Conservation (phyloP, 2,797 vertebrate genomes). For the Dendrocincla fuliginosa region DNA sequence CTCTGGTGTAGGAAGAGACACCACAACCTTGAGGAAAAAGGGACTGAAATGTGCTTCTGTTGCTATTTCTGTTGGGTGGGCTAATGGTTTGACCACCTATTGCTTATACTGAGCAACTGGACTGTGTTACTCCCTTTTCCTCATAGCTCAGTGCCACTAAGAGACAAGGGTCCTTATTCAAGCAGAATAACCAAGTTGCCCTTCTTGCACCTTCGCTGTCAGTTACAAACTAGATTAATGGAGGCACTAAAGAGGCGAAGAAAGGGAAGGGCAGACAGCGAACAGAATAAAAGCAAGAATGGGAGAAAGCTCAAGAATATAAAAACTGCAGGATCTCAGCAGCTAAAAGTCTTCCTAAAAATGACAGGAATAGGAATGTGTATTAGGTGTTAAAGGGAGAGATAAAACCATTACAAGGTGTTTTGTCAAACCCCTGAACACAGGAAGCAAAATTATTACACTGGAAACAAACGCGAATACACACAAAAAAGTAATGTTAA, state of each 20-base stretch:
- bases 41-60: not conserved
- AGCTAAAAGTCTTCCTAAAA: not conserved
- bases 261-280: not conserved
- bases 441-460: not conserved
- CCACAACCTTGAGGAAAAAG: not conserved
- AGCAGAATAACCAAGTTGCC: not conserved
- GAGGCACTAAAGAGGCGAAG: not conserved
- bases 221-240: not conserved
- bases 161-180: not conserved
- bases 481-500: not conserved
- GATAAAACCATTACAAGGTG: not conserved
- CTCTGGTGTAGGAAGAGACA: not conserved
- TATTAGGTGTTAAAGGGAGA: not conserved
- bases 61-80: not conserved
- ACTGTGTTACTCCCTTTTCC: not conserved
- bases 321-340: not conserved
- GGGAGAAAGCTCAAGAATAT: not conserved
- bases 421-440: not conserved
- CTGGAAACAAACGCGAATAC: not conserved
- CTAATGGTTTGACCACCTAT: not conserved
- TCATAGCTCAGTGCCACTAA: not conserved
- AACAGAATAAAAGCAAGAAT: accelerated
- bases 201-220: not conserved
- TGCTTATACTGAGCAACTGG: not conserved
- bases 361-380: not conserved